Evolutionary conservation across 2,888 invertebrate genomes (phyloP).

Genomic region (Trachelus troglodyta): DNA sequence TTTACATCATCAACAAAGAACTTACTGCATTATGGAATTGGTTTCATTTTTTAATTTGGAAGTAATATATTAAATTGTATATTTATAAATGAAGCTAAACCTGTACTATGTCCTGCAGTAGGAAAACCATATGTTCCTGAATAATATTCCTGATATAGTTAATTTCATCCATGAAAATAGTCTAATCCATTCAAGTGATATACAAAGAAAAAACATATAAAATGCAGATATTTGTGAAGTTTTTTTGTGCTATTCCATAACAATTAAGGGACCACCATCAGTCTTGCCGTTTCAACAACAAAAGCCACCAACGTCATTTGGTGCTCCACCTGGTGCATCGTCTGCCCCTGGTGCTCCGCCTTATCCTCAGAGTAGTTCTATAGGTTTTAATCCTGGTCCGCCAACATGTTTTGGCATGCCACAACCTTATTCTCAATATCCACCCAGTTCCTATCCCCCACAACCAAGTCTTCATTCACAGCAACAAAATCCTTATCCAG

Average conservation of each 20-base stretch:
- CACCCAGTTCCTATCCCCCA: constrained; percentile 26
- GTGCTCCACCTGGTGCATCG: constrained; percentile 58
- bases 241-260: constrained; percentile 22
- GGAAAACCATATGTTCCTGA: not conserved
- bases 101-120: not conserved
- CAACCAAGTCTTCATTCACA: constrained; percentile 29
- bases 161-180: not conserved
- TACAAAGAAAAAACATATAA: not conserved
- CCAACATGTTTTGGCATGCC: constrained; percentile 56
- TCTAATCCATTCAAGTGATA: not conserved
- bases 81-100: not conserved
- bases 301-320: constrained; percentile 58
- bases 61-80: not conserved
- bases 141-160: not conserved
- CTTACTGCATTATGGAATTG: not conserved
- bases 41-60: not conserved
- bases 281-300: constrained; percentile 49
- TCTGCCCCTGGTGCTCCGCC: constrained; percentile 52
- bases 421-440: constrained; percentile 42
- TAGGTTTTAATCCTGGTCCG: constrained; percentile 41
- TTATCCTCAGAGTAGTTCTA: constrained; percentile 33
- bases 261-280: constrained; percentile 56
- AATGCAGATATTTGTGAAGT: not conserved
- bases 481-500: constrained; percentile 24
- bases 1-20: not conserved